Conservation (phyloP, 2,888 invertebrate species). For the Synergus japonicus region DNA sequence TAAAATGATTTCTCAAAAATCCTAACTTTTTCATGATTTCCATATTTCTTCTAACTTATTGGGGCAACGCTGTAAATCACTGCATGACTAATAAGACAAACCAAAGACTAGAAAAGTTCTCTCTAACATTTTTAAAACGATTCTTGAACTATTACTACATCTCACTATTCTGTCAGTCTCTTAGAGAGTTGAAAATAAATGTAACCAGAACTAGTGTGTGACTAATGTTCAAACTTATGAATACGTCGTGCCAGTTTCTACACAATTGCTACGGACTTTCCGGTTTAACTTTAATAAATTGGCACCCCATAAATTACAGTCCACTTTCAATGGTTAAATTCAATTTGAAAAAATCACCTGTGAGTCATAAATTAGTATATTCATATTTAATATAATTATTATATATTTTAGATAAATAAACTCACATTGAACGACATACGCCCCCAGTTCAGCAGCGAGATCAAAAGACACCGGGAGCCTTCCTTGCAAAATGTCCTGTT, state of each 20-base stretch:
- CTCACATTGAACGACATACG: conserved; percentile 97
- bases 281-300: conserved; percentile 6
- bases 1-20: too few relatives aligned
- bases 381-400: too few relatives aligned
- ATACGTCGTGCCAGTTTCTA: neutral
- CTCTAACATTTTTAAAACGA: neutral
- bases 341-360: too few relatives aligned
- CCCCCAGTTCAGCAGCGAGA: conserved; percentile 93
- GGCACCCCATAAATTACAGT: neutral
- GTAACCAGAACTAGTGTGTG: conserved; percentile 23
- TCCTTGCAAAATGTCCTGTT: conserved; percentile 96
- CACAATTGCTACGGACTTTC: neutral
- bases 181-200: conserved; percentile 38
- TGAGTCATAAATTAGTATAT: too few relatives aligned
- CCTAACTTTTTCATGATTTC: too few relatives aligned
- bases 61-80: neutral
- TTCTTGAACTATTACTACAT: conserved; percentile 16
- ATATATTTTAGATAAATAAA: conserved; percentile 62
- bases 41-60: too few relatives aligned
- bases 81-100: neutral
- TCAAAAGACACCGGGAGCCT: conserved; percentile 94
- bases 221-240: conserved; percentile 15
- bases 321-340: neutral
- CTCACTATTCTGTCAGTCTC: conserved; percentile 2
- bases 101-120: neutral